phyloP scores from a whole-genome alignment of 2,888 invertebrate genomes.

The Clusia tigrina region DNA sequence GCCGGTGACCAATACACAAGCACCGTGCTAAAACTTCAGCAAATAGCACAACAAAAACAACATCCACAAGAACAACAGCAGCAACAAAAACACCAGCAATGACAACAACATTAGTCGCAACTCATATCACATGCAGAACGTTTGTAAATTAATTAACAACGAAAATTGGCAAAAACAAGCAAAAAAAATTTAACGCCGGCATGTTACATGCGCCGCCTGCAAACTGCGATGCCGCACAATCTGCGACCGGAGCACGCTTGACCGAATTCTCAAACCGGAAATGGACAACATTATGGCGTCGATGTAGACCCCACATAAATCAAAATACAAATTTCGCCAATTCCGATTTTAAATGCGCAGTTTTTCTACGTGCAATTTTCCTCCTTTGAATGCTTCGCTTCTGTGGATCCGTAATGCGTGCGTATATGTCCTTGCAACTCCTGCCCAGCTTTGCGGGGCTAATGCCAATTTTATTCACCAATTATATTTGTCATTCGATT shows the following conservation, averaged over 20 bases:
- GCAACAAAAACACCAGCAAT: slow-evolving; percentile 1
- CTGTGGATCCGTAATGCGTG: too few species aligned
- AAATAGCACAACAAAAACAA: slow-evolving; percentile 7
- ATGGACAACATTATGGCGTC: slow-evolving; percentile 25
- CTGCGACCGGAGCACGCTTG: not conserved
- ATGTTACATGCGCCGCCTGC: not conserved
- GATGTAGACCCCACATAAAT: too few species aligned
- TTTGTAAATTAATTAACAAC: slow-evolving; percentile 36
- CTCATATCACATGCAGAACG: slow-evolving; percentile 29
- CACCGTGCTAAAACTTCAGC: not conserved
- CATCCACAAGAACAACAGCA: not conserved
- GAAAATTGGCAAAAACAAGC: slow-evolving; percentile 20
- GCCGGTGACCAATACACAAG: too few species aligned
- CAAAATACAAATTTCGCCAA: too few species aligned
- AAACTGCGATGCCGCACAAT: too few species aligned
- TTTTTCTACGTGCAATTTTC: too few species aligned
- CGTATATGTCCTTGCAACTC: too few species aligned
- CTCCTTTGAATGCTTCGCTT: too few species aligned
- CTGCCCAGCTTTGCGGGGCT: slow-evolving; percentile 1
- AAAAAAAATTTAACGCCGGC: not conserved
- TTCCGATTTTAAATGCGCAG: too few species aligned
- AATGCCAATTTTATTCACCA: slow-evolving; percentile 31
- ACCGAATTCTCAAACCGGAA: slow-evolving; percentile 24
- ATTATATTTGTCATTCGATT: slow-evolving; percentile 21
- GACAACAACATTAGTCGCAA: too few species aligned